Percentiles rank a stretch among this genome's conserved stretches.
These are phyloP conservation scores for Nymphicus hollandicus DNA, from an alignment of 2,113 vertebrate genomes.

Conservation along the genomic window DNA sequence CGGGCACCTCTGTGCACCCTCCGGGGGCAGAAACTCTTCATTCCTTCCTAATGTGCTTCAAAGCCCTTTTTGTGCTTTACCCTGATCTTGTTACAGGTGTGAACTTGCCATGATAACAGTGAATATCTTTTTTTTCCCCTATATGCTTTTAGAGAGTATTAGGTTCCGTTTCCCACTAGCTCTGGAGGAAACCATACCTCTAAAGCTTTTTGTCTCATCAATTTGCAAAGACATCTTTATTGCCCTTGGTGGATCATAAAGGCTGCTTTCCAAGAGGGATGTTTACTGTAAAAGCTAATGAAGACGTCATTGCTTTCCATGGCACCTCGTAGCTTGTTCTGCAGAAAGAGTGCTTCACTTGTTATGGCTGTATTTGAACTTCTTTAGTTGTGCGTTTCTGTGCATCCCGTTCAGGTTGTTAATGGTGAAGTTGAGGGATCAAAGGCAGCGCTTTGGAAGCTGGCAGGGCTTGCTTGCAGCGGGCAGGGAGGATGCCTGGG, in stretches of 20 bases:
- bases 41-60: not conserved
- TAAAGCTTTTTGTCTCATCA: slow-evolving; percentile 42
- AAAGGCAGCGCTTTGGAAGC: not conserved
- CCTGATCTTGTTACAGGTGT: not conserved
- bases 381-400: slow-evolving; percentile 12
- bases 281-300: slow-evolving; percentile 56
- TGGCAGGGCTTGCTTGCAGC: not conserved
- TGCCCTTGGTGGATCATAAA: slow-evolving; percentile 23
- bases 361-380: slow-evolving; percentile 3
- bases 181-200: slow-evolving; percentile 2
- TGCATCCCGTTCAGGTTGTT: not conserved
- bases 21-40: not conserved
- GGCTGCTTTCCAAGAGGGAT: slow-evolving; percentile 11
- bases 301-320: slow-evolving; percentile 33
- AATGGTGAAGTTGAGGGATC: not conserved
- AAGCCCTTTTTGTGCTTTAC: not conserved
- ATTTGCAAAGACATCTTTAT: slow-evolving; percentile 48
- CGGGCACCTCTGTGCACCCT: fast-evolving
- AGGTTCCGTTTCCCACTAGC: not conserved
- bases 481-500: not conserved
- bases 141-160: not conserved
- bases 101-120: not conserved
- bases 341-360: slow-evolving; percentile 11
- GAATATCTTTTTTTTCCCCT: not conserved
- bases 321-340: not conserved